Evolutionary conservation across 2,797 vertebrate species (phyloP).

Genomic region (Paguma larvata): DNA sequence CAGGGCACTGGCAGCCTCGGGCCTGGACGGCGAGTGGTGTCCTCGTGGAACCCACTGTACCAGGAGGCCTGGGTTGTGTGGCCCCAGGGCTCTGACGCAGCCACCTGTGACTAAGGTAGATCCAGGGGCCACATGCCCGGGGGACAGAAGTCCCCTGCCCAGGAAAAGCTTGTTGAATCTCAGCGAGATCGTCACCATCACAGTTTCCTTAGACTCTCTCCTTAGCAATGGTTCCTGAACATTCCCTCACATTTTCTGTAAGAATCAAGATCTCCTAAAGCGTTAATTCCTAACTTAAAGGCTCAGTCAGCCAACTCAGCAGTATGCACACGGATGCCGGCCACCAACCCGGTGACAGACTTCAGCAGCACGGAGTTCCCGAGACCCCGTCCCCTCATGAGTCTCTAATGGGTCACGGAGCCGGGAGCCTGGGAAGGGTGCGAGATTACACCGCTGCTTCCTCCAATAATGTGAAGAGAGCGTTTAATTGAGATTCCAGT

Average conservation of each 20-base stretch:
- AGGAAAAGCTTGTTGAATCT: fast-evolving
- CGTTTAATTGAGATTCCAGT: background rate
- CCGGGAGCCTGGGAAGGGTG: background rate
- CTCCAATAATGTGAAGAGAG: background rate
- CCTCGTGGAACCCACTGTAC: background rate
- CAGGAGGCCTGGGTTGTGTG: fast-evolving
- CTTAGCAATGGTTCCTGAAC: background rate
- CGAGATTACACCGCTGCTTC: background rate
- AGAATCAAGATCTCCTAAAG: background rate
- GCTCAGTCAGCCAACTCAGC: background rate
- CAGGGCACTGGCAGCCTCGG: background rate
- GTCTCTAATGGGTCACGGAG: background rate
- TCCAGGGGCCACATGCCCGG: background rate
- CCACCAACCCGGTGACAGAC: background rate
- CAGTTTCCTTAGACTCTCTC: background rate
- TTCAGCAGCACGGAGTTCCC: fast-evolving
- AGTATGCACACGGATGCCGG: fast-evolving
- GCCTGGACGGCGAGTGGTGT: fast-evolving
- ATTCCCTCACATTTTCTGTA: background rate
- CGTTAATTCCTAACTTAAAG: background rate
- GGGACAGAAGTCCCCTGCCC: too few relatives aligned
- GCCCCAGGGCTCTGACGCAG: background rate
- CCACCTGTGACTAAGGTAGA: background rate
- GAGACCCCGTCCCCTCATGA: fast-evolving
- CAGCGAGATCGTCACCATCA: fast-evolving